Evolutionary conservation across 2,888 invertebrate species (phyloP), one percentile per base, ranked within the genome.

Genomic region (Amblyteles armatorius): DNA sequence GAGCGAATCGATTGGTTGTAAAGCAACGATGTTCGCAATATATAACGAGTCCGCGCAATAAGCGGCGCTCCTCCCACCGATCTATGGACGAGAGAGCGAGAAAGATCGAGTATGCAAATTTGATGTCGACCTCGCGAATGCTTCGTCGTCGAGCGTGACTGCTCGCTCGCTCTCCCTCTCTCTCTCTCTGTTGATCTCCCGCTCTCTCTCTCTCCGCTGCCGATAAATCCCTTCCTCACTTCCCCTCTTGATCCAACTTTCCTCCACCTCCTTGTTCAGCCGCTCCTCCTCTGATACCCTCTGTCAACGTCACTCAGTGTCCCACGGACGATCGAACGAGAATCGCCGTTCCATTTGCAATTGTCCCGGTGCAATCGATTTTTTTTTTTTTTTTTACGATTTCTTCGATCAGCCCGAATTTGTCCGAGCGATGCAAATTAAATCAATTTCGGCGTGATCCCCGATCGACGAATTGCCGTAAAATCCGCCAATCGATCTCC

Each of bases 41-140:
- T 48, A 48, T 48, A 89, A 87, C 87, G 78, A 87, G 78, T 82
- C 73, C 69, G 81, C 11, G 86, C 85, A 88, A 88, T 88, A 88
- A 86, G 84, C 84, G 77, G 11, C 57, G 7, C 48, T 72, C 77
- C 50, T 68, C 40, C 52, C 52, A n/a, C 60, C 33, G 33, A 33
- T 73, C 44, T 73, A 29, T 48, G 40, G 29, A 44, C 50, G 50
- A 80, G 50, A 55, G 72, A 65, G 71, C 55, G 33, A 36, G 19
- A 77, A 50, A 73, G 73, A 87, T 88, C 88, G 86, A 87, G 88
- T 90, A 91, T 91, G 91, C 90, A 91, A 91, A 91, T 91, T 89
- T 84, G 85, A 87, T 86, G 88, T 88, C 89, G 87, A 90, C 88
- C 85, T 87, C 83, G 83, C 82, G 86, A 80, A 85, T 85, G 87